Conservation (phyloP, 2,888 invertebrate genomes). For the Zygogramma bicolorata region DNA sequence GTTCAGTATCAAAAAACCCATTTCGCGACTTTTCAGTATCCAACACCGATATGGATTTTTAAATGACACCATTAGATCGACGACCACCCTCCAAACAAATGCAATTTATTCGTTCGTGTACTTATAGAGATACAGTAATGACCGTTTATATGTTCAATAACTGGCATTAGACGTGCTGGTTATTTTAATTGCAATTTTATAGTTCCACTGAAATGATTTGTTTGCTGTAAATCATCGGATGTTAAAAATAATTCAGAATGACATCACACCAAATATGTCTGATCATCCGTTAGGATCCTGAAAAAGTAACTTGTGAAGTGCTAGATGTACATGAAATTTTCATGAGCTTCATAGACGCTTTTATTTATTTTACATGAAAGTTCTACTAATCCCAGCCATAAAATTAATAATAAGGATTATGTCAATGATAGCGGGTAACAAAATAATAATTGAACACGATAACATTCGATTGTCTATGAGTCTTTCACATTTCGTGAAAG, state of each 20-base stretch:
- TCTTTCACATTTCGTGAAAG: too few relatives aligned
- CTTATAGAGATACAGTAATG: not conserved
- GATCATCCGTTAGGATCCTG: not conserved
- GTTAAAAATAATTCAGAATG: not conserved
- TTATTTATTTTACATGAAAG: too few relatives aligned
- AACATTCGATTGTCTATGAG: too few relatives aligned
- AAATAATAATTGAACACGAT: too few relatives aligned
- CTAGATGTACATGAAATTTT: too few relatives aligned
- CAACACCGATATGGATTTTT: conserved; percentile 8
- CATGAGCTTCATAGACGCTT: too few relatives aligned
- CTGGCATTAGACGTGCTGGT: not conserved
- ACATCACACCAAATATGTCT: not conserved
- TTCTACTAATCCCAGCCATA: too few relatives aligned
- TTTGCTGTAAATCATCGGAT: not conserved
- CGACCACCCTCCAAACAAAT: conserved; percentile 11
- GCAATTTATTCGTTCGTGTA: not conserved
- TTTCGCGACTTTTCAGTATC: not conserved
- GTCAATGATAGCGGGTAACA: too few relatives aligned
- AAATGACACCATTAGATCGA: conserved; percentile 14
- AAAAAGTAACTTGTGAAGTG: not conserved
- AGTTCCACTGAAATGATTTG: not conserved
- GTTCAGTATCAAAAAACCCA: conserved; percentile 10
- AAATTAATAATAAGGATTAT: too few relatives aligned
- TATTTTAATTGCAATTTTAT: not conserved
- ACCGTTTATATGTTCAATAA: not conserved